phyloP scores from a whole-genome alignment of 1,140 invertebrate species.

The Drosophila kanapiae region DNA sequence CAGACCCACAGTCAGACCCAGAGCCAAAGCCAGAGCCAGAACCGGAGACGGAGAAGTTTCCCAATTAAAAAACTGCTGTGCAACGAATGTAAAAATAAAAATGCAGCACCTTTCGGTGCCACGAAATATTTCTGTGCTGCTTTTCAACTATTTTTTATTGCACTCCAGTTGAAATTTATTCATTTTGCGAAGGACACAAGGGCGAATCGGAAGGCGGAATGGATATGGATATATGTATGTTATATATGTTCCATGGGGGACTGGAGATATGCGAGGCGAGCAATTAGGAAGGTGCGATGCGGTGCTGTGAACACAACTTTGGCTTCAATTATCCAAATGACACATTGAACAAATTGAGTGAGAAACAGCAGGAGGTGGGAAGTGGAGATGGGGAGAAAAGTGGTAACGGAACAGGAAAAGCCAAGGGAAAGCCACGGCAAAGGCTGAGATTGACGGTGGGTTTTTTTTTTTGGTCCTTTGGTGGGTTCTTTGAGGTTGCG shows the following conservation, averaged over 20 bases:
- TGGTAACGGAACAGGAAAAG: conserved; percentile 3
- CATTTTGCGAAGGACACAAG: conserved; percentile 39
- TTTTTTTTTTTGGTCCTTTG: not conserved
- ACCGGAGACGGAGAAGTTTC: conserved; percentile 44
- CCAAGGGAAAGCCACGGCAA: not conserved
- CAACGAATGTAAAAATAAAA: conserved; percentile 37
- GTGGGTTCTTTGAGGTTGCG: conserved; percentile 1
- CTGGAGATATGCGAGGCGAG: conserved; percentile 18
- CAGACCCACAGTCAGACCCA: not conserved
- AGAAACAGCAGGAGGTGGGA: conserved; percentile 6
- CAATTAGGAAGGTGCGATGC: conserved; percentile 58
- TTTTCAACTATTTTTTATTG: conserved; percentile 31
- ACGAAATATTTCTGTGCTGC: conserved; percentile 36
- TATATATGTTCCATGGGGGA: not conserved
- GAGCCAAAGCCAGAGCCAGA: not conserved
- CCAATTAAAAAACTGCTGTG: conserved; percentile 59
- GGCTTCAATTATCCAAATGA: conserved; percentile 64
- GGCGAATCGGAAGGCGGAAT: conserved; percentile 8
- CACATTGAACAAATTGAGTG: conserved; percentile 58
- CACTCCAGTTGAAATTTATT: conserved; percentile 38
- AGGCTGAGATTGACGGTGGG: conserved; percentile 20
- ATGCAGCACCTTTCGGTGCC: conserved; percentile 38
- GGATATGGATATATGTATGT: conserved; percentile 1
- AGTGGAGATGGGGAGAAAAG: not conserved
- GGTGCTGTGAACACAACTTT: conserved; percentile 58